Evolutionary conservation across 2,888 invertebrate species (phyloP), one percentile per base, ranked within the genome.

Genomic region (Cerceris rybyensis): DNA sequence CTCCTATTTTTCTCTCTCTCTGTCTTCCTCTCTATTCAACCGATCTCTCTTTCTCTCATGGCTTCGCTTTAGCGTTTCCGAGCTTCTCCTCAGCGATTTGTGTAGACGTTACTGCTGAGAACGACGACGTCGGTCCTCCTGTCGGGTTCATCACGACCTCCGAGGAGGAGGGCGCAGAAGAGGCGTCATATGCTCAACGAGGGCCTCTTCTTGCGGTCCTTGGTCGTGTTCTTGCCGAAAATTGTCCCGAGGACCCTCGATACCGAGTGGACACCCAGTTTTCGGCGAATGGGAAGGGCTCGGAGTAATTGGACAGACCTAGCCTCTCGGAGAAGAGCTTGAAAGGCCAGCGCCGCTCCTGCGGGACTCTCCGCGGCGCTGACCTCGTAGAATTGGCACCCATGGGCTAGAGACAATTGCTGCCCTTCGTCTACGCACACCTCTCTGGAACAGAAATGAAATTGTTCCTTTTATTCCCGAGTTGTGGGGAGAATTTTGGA

Each of bases 371-470:
- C 97, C 46, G 97, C 97, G 11, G 96, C 97, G 71, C 96, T 96
- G 73, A 97, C 96, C 93, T 97, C 97, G 93, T 96, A 96, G 93
- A 97, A 97, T 92, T 96, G 96, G 88, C 96, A 96, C 55, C 96
- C 96, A 91, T 95, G 96, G 81, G 95, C 95, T 86, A 96, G 92
- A 13, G 96, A 96, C 81, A 96, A 90, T 91, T 96, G 96, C 88
- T 96, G 96, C 54, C 96, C 96, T 88, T 96, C 96, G 90, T 96
- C 96, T 54, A 96, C 96, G 88, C 95, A 95, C 66, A 96, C 95
- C 93, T 95, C 95, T 91, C 96, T 96, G 92, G 65, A 93, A 92
- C 87, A 90, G 52, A 78, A 70, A 71, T n/a, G 0, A 2, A 2
- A 50, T 50, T 50, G 13, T 50, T 50, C 2, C 13, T 4, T n/a